A percentile compares a stretch with the other conserved stretches of the same genome.
Conservation (phyloP, 2,113 vertebrate genomes). For the Phyllostomus hastatus region DNA sequence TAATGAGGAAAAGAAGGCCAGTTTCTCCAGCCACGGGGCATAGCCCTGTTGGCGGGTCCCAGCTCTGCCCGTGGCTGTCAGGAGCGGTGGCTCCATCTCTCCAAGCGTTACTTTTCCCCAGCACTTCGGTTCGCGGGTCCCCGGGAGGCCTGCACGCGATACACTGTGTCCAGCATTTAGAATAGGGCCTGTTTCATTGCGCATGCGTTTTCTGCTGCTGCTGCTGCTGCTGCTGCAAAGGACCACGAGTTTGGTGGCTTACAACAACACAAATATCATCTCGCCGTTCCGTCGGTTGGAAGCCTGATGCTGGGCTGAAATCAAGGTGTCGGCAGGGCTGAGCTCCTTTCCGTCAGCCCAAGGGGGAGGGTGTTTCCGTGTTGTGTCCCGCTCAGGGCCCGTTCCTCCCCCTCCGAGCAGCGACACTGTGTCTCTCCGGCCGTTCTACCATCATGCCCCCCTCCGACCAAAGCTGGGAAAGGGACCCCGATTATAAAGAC, state of each 20-base stretch:
- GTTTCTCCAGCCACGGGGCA: neutral
- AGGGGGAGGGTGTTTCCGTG: no score
- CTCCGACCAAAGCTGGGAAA: neutral
- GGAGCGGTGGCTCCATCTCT: neutral
- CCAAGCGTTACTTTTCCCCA: neutral
- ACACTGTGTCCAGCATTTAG: neutral
- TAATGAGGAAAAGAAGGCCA: neutral
- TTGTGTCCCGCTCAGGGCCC: accelerated
- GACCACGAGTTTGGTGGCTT: neutral
- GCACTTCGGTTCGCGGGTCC: neutral
- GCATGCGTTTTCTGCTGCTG: neutral
- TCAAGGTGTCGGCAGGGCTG: neutral
- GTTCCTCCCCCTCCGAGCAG: neutral
- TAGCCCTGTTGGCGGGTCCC: neutral
- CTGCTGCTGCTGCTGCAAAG: neutral
- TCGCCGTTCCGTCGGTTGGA: neutral
- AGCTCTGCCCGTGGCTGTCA: neutral
- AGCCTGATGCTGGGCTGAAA: neutral
- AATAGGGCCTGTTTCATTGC: neutral
- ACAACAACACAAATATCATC: neutral
- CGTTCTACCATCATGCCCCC: accelerated
- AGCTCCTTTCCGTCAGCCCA: neutral
- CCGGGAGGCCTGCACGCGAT: no score
- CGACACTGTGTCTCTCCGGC: accelerated
- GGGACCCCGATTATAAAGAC: neutral